A percentile compares a stretch with the other conserved stretches of the same genome.
Conservation (phyloP, 2,888 invertebrate genomes). For the Ferrisia virgata region DNA sequence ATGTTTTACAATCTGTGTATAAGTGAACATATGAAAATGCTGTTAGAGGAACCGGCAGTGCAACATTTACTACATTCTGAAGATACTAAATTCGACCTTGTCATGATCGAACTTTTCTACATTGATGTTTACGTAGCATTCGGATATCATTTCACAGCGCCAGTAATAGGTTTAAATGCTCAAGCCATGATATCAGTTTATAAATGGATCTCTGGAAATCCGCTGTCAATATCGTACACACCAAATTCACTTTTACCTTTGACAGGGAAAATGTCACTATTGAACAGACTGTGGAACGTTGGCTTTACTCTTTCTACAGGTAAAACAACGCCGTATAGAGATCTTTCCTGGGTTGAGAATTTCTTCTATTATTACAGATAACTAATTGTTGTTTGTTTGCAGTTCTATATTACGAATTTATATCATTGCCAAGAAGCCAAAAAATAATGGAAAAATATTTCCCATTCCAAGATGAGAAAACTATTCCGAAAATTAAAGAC, state of each 20-base stretch:
- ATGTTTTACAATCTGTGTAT: neutral
- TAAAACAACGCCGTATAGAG: neutral
- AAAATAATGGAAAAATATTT: slow-evolving; percentile 25
- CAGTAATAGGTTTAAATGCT: slow-evolving; percentile 36
- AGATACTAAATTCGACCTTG: slow-evolving; percentile 16
- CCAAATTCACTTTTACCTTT: slow-evolving; percentile 18
- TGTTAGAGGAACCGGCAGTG: neutral
- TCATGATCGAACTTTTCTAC: slow-evolving; percentile 31
- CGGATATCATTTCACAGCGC: slow-evolving; percentile 41
- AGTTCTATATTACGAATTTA: neutral
- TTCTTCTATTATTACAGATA: neutral
- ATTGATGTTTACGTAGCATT: slow-evolving; percentile 34
- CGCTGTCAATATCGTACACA: slow-evolving; percentile 37
- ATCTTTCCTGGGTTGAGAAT: too few species aligned
- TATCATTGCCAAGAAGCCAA: neutral
- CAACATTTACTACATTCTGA: slow-evolving; percentile 39
- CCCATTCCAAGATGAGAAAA: neutral
- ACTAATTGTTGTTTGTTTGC: neutral
- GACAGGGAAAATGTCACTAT: slow-evolving; percentile 37
- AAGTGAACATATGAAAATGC: neutral
- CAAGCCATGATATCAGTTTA: slow-evolving; percentile 16
- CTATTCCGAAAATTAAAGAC: slow-evolving; percentile 26
- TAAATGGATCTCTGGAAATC: slow-evolving; percentile 44
- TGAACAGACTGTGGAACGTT: slow-evolving; percentile 30
- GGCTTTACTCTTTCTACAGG: neutral